Evolutionary conservation across 2,888 invertebrate species (phyloP), one percentile per base, ranked within the genome.

Genomic region (Stenoptilia bipunctidactyla): DNA sequence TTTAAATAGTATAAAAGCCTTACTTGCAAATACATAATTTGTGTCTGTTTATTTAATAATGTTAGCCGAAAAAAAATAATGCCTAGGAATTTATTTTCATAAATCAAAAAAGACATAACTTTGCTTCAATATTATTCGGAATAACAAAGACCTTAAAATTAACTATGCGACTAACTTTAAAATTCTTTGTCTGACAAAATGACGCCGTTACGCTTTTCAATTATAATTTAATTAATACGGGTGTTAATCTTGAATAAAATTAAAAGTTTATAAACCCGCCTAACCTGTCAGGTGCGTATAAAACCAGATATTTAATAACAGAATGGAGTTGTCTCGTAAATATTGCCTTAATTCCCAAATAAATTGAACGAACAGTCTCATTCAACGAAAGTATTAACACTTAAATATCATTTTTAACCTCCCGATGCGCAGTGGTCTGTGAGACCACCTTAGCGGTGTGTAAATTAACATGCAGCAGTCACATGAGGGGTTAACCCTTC

Each of bases 401-500:
- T 76, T 71, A 80, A 77, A 74, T 77, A 75, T 70, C 58, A 65
- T 70, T 70, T 72, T 74, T 67, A 49, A 63, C 58, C 50, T 54
- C 44, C 50, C 47, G 48, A 49, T 50, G 52, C 51, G 43, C 53
- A 41, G 52, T 56, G 66, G 67, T 58, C 62, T 43, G 41, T 45
- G 49, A 48, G 77, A 75, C 80, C 80, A 80, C 80, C 80, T 79
- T 71, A 75, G 72, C 73, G 64, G 52, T 52, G 56, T 63, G 68
- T 76, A 70, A 69, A 72, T 73, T 71, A 67, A 66, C 71, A 71
- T 72, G 64, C 66, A 72, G 70, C 65, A 72, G 75, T 75, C 76
- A 66, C 61, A 77, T 75, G 77, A 75, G 74, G 68, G 67, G 57
- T 20, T 30, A 20, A 42, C 42, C 34, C 37, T 30, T 30, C 30